Percentiles rank a stretch among this genome's conserved stretches.
These are phyloP conservation scores for Acholoe squamosa DNA, from an alignment of 2,888 invertebrate genomes.

Conservation along the genomic window DNA sequence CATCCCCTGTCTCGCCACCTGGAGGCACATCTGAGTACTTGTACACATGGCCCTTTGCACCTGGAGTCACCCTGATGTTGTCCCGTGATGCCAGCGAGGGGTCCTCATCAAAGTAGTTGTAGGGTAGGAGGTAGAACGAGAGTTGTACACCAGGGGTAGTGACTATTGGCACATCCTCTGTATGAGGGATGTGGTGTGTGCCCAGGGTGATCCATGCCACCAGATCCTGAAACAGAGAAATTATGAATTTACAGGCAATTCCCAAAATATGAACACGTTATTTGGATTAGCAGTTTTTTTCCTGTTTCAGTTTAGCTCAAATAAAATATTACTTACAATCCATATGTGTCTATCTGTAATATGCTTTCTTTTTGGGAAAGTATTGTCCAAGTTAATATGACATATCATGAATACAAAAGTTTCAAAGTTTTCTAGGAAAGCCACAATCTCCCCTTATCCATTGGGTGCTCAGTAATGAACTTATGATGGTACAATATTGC, in stretches of 20 bases:
- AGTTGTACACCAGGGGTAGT: constrained; percentile 75
- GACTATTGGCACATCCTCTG: constrained; percentile 79
- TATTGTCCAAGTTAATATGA: background rate
- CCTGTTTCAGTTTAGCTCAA: background rate
- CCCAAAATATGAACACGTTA: background rate
- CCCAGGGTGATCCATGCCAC: constrained; percentile 81
- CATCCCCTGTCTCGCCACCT: background rate
- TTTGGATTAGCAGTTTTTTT: background rate
- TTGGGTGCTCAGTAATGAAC: too few species aligned
- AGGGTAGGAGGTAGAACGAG: constrained; percentile 77
- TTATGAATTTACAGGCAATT: background rate
- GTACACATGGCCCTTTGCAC: background rate
- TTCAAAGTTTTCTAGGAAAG: too few species aligned
- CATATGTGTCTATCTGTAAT: background rate
- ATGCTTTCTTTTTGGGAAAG: background rate
- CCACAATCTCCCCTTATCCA: too few species aligned
- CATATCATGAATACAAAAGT: background rate
- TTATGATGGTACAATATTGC: too few species aligned
- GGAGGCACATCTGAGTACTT: background rate
- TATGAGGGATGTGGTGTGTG: constrained; percentile 79
- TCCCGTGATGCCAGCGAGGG: constrained; percentile 44
- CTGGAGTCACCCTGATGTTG: constrained; percentile 40
- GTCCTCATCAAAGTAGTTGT: constrained; percentile 78
- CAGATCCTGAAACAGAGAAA: constrained; percentile 70
- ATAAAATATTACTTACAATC: background rate